These are phyloP conservation scores for Pelecanus crispus DNA, from an alignment of 2,113 vertebrate species.

Conservation along the genomic window DNA sequence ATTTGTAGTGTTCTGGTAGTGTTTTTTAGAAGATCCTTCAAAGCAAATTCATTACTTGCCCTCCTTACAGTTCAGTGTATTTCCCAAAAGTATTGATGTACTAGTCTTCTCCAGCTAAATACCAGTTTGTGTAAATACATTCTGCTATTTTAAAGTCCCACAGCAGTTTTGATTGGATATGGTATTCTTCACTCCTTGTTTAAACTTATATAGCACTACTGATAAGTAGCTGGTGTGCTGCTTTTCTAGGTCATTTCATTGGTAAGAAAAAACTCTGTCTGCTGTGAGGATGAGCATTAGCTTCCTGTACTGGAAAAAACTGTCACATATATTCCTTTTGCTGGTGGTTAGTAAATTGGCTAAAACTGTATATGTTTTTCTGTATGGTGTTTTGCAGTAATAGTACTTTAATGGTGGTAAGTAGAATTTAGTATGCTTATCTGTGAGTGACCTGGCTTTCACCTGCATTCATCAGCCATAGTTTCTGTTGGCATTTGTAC, in stretches of 20 bases:
- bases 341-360: not conserved
- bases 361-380: not conserved
- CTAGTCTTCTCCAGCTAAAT: not conserved
- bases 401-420: not conserved
- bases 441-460: not conserved
- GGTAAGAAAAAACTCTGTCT: not conserved
- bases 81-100: not conserved
- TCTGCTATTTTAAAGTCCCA: not conserved
- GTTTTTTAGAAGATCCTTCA: not conserved
- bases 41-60: not conserved
- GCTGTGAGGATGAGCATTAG: not conserved
- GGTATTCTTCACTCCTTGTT: not conserved
- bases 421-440: not conserved
- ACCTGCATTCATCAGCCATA: not conserved
- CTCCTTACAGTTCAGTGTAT: not conserved
- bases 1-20: not conserved
- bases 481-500: not conserved
- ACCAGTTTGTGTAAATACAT: not conserved
- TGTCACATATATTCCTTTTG: not conserved
- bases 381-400: not conserved
- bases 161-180: not conserved
- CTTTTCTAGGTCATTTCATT: not conserved
- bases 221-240: not conserved
- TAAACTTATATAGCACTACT: not conserved
- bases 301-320: not conserved